Evolutionary conservation across 2,797 vertebrate species (phyloP), one percentile per base, ranked within the genome.

Genomic region (Rallus crepitans): DNA sequence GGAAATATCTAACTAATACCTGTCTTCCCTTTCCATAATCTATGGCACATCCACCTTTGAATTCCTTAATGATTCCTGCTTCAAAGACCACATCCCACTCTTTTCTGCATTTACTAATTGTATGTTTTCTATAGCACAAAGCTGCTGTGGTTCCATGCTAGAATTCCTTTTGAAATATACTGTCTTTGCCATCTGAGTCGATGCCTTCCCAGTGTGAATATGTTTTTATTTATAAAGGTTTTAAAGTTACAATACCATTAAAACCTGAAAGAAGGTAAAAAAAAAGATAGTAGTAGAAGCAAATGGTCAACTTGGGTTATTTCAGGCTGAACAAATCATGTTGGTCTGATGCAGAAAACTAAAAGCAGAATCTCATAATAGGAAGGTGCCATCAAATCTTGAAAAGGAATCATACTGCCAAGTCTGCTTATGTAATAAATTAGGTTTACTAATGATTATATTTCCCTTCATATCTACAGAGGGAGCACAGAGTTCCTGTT

Each of bases 381-480:
- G 73, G 20, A 86, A 90, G 93, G 53, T 94, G 86, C 37, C 93
- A 94, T 81, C 80, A 91, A 93, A 77, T 94, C 85, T 80, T 94
- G 90, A 91, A 92, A 84, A 87, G 33, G 72, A 91, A 91, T 93
- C 90, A 78, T 57, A 52, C 82, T 94, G 94, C 85, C 95, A 96
- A 64, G 52, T 64, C 82, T 87, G 82, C 83, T 93, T 92, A 92
- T 85, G 71, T 94, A 96, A 95, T 87, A 94, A 94, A 97, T 94
- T 68, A 96, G 52, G 52, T 92, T 95, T 93, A 94, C 73, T 94
- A 97, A 95, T 89, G 81, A 89, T 91, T 94, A 18, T 90, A 94
- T 93, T 96, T 95, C 91, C 65, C 65, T 42, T 92, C 52, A 11
- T 82, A 78, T 81, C 91, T 91, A 80, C 63, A 94, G 63, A 83